Base-by-base conservation (phyloP, 1,140 invertebrate genomes). In the Drosophila grimshawi region DNA sequence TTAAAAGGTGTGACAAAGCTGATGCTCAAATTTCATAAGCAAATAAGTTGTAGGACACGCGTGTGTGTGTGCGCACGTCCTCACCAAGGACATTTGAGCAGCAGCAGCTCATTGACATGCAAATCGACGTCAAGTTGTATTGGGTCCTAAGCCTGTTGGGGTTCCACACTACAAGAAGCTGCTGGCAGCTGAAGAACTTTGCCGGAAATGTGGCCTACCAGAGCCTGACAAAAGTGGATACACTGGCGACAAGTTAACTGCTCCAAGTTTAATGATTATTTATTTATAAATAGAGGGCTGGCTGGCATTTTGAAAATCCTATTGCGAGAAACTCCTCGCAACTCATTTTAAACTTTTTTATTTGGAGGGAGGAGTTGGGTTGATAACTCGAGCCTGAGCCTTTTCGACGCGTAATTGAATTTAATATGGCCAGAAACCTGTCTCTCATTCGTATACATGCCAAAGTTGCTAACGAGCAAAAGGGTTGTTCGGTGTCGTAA, bases 1-100 rank as follows among this genome's bases (percentile, higher is more conserved):
- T 88, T 89, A 88, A 81, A 72, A 89, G 83, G 85, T 85, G 66
- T 80, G 80, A 75, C 85, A 64, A 46, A 64, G 43, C 46, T 27
- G 53, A 67, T 46, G 75, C 48, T 86, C 70, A 66, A 78, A 75
- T 81, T 76, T 56, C 81, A 46, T 35, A 72, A 68, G 70, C 59
- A 63, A 66, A 76, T 55, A 59, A 57, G 33, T 43, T 39, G 49
- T 43, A 4, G 3, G n/a, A 49, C 70, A 78, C 57, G 56, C 55
- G 57, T 46, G 53, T 61, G 51, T 52, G 63, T 60, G 56, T 61
- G 51, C 35, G 51, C 35, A 35, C n/a, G 29, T 61, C 30, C 4
- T 27, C 10, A 29, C 57, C 70, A 67, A 53, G 49, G 63, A 76
- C 55, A 81, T 63, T 57, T 56, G n/a, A 45, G 29, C 33, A 65